phyloP scores from a whole-genome alignment of 2,888 invertebrate species.

The Drosophila suboccidentalis region DNA sequence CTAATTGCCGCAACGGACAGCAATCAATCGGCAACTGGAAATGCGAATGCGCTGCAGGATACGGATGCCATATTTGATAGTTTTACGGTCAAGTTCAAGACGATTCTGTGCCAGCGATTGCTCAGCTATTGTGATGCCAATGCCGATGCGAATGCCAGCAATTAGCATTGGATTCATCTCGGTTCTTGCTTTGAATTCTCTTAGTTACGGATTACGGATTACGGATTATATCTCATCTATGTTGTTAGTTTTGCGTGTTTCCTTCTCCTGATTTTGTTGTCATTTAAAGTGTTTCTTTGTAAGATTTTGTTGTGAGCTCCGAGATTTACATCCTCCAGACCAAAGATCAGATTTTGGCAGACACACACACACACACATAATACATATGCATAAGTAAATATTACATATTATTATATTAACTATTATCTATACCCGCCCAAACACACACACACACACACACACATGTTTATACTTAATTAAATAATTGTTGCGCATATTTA shows the following conservation, averaged over 20 bases:
- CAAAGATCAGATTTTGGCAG: constrained; percentile 51
- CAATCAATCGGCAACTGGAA: constrained; percentile 54
- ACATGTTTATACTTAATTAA: constrained; percentile 65
- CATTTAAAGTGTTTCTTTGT: constrained; percentile 31
- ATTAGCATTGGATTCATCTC: constrained; percentile 64
- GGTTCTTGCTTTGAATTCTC: constrained; percentile 50
- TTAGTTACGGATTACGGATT: constrained; percentile 30
- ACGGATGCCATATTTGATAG: constrained; percentile 85
- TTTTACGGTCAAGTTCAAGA: constrained; percentile 85
- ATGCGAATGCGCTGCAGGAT: constrained; percentile 73
- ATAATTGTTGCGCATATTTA: constrained; percentile 74
- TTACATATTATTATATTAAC: constrained; percentile 35
- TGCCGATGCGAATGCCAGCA: constrained; percentile 41
- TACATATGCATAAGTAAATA: constrained; percentile 39
- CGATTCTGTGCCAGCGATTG: constrained; percentile 85
- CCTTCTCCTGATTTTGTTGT: constrained; percentile 26
- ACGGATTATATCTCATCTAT: constrained; percentile 34
- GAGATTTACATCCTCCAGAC: constrained; percentile 39
- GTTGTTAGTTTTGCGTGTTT: constrained; percentile 32
- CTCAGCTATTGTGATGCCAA: constrained; percentile 81
- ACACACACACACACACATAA: constrained; percentile 24
- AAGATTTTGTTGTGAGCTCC: constrained; percentile 46
- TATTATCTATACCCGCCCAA: constrained; percentile 49
- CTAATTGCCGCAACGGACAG: constrained; percentile 74
- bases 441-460: constrained; percentile 34